phyloP scores from a whole-genome alignment of 2,888 invertebrate species.

The Caenorhabditis auriculariae region DNA sequence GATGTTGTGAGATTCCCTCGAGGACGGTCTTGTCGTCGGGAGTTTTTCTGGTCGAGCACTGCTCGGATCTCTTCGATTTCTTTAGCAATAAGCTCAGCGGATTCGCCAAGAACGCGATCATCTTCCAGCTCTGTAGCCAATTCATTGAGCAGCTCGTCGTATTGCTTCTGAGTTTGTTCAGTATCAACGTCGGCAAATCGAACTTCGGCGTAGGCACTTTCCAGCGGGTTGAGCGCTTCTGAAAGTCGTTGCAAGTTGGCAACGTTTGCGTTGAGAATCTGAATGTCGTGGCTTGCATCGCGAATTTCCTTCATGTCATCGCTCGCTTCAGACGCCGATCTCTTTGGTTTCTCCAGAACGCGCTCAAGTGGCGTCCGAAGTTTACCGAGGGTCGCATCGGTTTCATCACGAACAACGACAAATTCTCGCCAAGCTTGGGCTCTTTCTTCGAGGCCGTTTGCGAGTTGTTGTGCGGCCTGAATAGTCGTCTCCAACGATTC shows the following conservation, averaged over 20 bases:
- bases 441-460: conserved; percentile 24
- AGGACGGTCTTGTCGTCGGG: conserved; percentile 4
- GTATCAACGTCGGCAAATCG: conserved; percentile 48
- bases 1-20: not conserved
- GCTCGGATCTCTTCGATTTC: conserved; percentile 15
- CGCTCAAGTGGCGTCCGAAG: conserved; percentile 23
- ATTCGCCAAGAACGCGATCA: conserved; percentile 28
- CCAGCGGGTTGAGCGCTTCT: conserved; percentile 42
- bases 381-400: conserved; percentile 24
- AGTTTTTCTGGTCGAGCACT: conserved; percentile 14
- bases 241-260: conserved; percentile 32
- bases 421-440: conserved; percentile 30
- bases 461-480: conserved; percentile 12
- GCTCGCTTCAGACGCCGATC: conserved; percentile 11
- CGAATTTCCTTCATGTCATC: conserved; percentile 12
- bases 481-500: conserved; percentile 9
- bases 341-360: conserved; percentile 9
- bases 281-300: conserved; percentile 8
- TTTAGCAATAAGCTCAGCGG: conserved; percentile 20
- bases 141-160: conserved; percentile 34
- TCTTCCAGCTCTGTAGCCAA: conserved; percentile 23
- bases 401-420: conserved; percentile 30
- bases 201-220: conserved; percentile 41
- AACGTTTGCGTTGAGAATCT: conserved; percentile 16
- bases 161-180: conserved; percentile 39